phyloP scores from a whole-genome alignment of 2,797 vertebrate species.

The Serranus cabrilla region DNA sequence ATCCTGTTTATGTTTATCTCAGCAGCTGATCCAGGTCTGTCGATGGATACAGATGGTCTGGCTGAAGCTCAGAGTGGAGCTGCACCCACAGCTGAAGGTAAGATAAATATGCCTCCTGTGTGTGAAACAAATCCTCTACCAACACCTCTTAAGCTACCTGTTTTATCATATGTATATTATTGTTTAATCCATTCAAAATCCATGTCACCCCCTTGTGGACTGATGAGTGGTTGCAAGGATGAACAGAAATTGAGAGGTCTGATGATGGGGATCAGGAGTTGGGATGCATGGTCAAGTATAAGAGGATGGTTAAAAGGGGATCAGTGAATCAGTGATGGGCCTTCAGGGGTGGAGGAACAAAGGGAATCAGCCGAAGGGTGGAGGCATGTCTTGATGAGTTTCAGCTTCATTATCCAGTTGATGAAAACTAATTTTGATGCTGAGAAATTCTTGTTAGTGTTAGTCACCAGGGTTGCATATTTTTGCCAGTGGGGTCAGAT shows the following conservation, averaged over 20 bases:
- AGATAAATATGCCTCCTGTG: constrained; percentile 7
- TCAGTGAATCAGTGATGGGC: background rate
- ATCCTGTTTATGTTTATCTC: constrained; percentile 1
- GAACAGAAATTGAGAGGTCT: background rate
- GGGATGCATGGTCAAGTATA: background rate
- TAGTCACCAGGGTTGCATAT: background rate
- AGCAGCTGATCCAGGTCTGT: constrained; percentile 61
- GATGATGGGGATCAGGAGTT: background rate
- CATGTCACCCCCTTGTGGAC: background rate
- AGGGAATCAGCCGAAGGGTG: background rate
- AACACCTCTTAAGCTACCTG: background rate
- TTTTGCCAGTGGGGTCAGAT: too few species aligned
- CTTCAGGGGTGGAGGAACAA: background rate
- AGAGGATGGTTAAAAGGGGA: background rate
- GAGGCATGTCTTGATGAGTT: background rate
- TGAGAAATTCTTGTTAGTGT: background rate
- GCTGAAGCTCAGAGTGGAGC: constrained; percentile 79
- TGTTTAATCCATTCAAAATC: background rate
- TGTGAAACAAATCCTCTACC: background rate
- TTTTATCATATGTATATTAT: background rate
- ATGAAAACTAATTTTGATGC: background rate
- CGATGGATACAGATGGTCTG: constrained; percentile 65
- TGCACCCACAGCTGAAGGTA: constrained; percentile 79
- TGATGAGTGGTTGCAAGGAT: background rate
- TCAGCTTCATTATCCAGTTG: background rate